A percentile compares a stretch with the other conserved stretches of the same genome.
phyloP scores from a whole-genome alignment of 2,113 vertebrate genomes.

The Neolamprologus variostigma region DNA sequence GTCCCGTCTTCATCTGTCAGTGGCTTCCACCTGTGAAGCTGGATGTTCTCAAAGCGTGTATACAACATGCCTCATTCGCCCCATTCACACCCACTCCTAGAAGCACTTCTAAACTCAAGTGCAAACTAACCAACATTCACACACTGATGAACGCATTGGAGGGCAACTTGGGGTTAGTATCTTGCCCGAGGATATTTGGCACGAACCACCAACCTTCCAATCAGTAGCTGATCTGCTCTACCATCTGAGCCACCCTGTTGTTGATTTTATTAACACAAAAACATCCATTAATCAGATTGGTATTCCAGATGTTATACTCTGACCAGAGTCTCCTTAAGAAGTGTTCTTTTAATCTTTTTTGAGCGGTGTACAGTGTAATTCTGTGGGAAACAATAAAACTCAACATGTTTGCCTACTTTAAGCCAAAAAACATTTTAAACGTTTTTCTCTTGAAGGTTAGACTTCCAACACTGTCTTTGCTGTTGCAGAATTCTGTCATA shows the following conservation, averaged over 20 bases:
- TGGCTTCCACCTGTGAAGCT: neutral
- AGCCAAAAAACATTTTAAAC: neutral
- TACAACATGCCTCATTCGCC: neutral
- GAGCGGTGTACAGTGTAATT: neutral
- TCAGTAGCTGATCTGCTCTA: neutral
- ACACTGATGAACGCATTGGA: neutral
- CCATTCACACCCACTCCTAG: neutral
- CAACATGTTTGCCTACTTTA: neutral
- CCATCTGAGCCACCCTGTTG: neutral
- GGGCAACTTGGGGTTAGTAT: neutral
- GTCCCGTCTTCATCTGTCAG: neutral
- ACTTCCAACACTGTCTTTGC: accelerated
- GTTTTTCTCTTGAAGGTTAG: neutral
- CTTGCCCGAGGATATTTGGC: neutral
- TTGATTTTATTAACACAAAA: neutral
- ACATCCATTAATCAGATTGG: neutral
- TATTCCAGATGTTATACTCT: neutral
- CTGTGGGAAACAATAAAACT: neutral
- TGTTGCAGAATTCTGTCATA: neutral
- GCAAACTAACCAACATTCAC: neutral
- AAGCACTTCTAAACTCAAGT: neutral
- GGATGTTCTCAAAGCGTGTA: neutral
- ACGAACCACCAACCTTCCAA: neutral
- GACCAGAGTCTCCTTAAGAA: neutral
- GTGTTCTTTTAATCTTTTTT: neutral